Evolutionary conservation across 2,797 vertebrate species (phyloP).

Genomic region (Orestias chungarensis): DNA sequence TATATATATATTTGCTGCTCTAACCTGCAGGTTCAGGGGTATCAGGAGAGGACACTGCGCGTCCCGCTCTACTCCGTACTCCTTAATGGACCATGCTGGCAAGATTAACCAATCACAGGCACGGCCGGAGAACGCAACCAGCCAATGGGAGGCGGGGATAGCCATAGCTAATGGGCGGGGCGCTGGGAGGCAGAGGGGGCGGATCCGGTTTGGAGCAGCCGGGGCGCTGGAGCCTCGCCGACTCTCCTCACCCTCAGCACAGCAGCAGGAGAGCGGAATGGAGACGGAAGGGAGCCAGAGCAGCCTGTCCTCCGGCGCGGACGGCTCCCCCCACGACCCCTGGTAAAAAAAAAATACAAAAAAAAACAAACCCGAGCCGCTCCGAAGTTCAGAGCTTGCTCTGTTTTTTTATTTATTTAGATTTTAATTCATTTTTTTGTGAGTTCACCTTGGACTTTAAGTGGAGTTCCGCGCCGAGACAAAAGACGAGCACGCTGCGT

Average conservation of each 20-base stretch:
- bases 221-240: constrained; percentile 74
- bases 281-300: constrained; percentile 94
- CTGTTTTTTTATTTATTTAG: constrained; percentile 51
- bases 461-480: constrained; percentile 79
- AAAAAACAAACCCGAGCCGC: too few relatives aligned
- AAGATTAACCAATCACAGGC: constrained; percentile 61
- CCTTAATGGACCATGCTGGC: constrained; percentile 47
- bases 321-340: constrained; percentile 92
- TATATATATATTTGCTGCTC: too few relatives aligned
- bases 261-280: constrained; percentile 83
- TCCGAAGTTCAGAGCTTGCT: constrained; percentile 35
- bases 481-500: constrained; percentile 80
- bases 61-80: constrained; percentile 35
- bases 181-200: constrained; percentile 52
- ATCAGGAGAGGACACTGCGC: constrained; percentile 1
- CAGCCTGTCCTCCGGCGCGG: constrained; percentile 91
- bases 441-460: constrained; percentile 79
- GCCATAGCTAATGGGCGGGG: constrained; percentile 13
- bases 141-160: constrained; percentile 53
- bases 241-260: constrained; percentile 80
- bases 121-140: constrained; percentile 65
- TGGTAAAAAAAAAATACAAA: too few relatives aligned
- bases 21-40: neutral
- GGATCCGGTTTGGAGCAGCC: constrained; percentile 81
- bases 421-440: constrained; percentile 50